Base-by-base conservation (phyloP, 2,888 invertebrate genomes). In the Trachelus stipa region DNA sequence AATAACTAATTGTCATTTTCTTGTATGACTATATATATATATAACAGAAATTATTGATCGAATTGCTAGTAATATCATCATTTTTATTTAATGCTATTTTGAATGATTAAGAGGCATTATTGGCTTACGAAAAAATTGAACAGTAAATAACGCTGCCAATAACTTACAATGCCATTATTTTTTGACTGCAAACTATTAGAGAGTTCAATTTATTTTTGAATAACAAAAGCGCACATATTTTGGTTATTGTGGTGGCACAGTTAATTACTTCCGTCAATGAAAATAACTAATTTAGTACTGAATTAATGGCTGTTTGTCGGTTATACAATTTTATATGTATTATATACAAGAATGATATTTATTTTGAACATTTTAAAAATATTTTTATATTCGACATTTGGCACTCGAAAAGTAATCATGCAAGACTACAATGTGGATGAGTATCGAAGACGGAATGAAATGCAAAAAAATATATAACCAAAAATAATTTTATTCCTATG, bases 301-400 rank as follows among this genome's bases (percentile, higher is more conserved):
- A 23, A 56, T 56, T 23, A 56, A 23, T 56, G 9, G 23, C 56
- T 56, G 15, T 68, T 11, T 74, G 75, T 31, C 34, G 69, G 69
- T 75, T 34, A 74, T 35, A 74, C n/a, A 74, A 35, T 15, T 74
- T 74, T 74, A 35, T 74, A 34, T 34, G 34, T 77, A 31, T 75
- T 69, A 71, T 68, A 40, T 23, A 77, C 34, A 33, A 69, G 37
- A 68, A 75, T 69, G 37, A 34, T 77, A 69, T 75, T 77, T 78
- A 78, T 78, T 76, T 76, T 76, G 34, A 76, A 33, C 15, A 56
- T 75, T 78, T 75, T 31, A 78, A 15, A 23, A 6, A 78, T 78
- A 78, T 78, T 78, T 78, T 78, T 78, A 76, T 78, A 78, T 74
- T 56, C 35, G 68, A 71, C 34, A 78, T 78, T 78, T 78, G 56